Evolutionary conservation across 2,113 vertebrate species (phyloP).

Genomic region (Esox niger): DNA sequence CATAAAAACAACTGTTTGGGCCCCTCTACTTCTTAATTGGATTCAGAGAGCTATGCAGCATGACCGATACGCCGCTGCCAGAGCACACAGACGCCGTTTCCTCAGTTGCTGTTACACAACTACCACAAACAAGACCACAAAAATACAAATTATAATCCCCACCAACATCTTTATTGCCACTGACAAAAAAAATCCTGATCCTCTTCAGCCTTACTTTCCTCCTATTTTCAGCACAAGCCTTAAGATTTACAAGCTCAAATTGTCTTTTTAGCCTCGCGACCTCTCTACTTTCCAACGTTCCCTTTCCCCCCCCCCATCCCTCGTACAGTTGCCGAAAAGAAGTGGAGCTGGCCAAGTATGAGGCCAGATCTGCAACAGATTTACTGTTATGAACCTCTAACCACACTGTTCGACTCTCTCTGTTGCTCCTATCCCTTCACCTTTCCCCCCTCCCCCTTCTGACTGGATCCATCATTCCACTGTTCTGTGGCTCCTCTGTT

Average conservation of each 20-base stretch:
- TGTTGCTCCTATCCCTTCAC: conserved; percentile 6
- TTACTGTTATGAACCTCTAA: conserved; percentile 18
- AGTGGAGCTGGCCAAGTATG: conserved; percentile 49
- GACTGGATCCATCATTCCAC: background rate
- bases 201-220: conserved; percentile 5
- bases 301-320: conserved; percentile 19
- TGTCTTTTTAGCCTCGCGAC: conserved; percentile 12
- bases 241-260: conserved; percentile 31
- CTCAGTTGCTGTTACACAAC: conserved; percentile 50
- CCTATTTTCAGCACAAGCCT: background rate
- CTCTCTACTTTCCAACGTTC: background rate
- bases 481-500: background rate
- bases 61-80: conserved; percentile 62
- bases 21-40: conserved; percentile 66
- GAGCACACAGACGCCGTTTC: conserved; percentile 53
- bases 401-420: conserved; percentile 48
- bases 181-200: conserved; percentile 32
- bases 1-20: conserved; percentile 61
- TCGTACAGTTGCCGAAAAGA: conserved; percentile 26
- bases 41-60: conserved; percentile 69
- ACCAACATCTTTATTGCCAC: conserved; percentile 46
- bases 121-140: conserved; percentile 58
- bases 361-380: conserved; percentile 27
- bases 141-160: conserved; percentile 35
- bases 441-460: background rate